phyloP scores from a whole-genome alignment of 2,113 vertebrate genomes.

The Phyllostomus discolor region DNA sequence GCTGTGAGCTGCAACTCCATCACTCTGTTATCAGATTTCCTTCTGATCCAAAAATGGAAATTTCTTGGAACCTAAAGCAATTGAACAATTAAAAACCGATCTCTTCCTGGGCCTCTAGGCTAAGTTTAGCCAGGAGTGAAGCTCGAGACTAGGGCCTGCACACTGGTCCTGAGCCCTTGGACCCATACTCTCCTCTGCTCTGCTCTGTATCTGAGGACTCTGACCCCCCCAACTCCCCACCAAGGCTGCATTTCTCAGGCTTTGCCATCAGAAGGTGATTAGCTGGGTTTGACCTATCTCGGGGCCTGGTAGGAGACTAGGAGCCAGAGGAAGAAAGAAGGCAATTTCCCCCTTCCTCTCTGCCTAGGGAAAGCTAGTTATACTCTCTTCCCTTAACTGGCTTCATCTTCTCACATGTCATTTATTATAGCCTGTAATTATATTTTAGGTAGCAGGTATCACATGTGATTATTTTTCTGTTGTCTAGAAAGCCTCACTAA shows the following conservation, averaged over 20 bases:
- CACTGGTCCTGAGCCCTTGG: accelerated
- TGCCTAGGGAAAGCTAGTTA: not conserved
- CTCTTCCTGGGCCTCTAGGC: not conserved
- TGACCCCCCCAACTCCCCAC: no score
- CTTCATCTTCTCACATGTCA: not conserved
- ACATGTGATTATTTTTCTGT: not conserved
- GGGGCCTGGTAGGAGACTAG: not conserved
- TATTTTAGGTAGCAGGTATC: not conserved
- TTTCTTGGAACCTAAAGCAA: not conserved
- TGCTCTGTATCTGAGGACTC: no score
- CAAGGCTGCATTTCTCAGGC: not conserved
- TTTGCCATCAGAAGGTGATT: not conserved
- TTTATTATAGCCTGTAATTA: not conserved
- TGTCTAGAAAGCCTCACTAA: not conserved
- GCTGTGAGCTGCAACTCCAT: not conserved
- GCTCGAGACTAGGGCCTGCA: accelerated
- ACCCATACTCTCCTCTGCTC: accelerated
- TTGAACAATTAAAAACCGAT: not conserved
- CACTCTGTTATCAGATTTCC: not conserved
- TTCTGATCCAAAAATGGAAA: not conserved
- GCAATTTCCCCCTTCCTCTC: not conserved
- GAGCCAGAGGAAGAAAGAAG: not conserved
- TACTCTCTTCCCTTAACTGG: not conserved
- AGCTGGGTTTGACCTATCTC: not conserved
- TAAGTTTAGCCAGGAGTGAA: not conserved